Base-by-base conservation (phyloP, 1,140 invertebrate species). In the Anastatus disparis region DNA sequence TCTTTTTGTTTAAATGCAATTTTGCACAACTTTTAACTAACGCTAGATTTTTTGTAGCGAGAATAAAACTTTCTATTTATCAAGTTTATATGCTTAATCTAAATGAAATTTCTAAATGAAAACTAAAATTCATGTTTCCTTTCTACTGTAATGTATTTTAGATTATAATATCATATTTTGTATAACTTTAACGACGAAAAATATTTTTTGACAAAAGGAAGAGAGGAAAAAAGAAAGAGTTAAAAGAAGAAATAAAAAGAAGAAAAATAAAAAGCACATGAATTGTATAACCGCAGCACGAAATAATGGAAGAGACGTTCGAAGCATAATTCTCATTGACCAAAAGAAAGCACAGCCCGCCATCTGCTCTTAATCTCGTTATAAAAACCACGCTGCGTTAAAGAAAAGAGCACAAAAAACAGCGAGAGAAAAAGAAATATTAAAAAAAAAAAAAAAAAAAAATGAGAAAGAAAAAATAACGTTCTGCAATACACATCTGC, bases 311-410 rank as follows among this genome's bases (percentile, higher is more conserved):
- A 61, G 22, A 27, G 44, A 55, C 17, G 31, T 62, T 52, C 46
- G 42, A 59, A 31, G 55, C 44, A 62, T 55, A 53, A 70, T 62
- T 62, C 58, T 62, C 58, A 70, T 52, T 62, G 35, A 48, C 46
- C 67, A 55, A 70, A 62, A 70, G 50, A 70, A 62, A 70, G 42
- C 52, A n/a, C n/a, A n/a, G 40, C 46, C 46, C 13, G 35, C 56
- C 35, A 61, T 53, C 48, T 62, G 56, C 31, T 70, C 56, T 62
- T 70, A 62, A 70, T 70, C 58, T 70, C 35, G 67, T 70, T 70
- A 62, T 70, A 53, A 70, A 70, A 70, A 62, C 44, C 29, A 35
- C 13, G 58, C n/a, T 8, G 38, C 38, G 38, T n/a, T n/a, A n/a
- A n/a, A 40, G 27, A 40, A 55, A 31, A 61, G 22, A 26, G n/a